These are phyloP conservation scores for Triplophysa siluroides DNA, from an alignment of 2,113 vertebrate species.

Conservation along the genomic window DNA sequence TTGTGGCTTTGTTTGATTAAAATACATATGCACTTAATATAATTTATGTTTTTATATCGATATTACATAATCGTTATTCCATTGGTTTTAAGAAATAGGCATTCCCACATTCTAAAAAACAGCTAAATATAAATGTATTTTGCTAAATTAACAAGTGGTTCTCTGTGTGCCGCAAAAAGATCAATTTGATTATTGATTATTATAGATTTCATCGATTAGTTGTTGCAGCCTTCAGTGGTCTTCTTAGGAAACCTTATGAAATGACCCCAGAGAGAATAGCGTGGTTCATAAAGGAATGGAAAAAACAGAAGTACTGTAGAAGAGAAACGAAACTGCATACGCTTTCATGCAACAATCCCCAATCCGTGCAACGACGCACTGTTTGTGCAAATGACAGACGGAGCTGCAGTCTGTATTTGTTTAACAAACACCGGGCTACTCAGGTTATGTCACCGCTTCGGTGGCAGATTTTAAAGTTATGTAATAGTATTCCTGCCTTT, in stretches of 20 bases:
- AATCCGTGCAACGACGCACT: not conserved
- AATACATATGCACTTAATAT: too few species aligned
- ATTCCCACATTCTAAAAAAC: too few species aligned
- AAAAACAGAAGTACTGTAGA: not conserved
- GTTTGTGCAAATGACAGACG: not conserved
- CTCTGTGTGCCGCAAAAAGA: too few species aligned
- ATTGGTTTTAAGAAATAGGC: too few species aligned
- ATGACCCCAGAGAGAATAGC: not conserved
- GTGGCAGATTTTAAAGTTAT: conserved; percentile 58
- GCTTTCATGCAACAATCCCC: not conserved
- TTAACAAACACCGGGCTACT: conserved; percentile 62
- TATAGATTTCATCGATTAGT: too few species aligned
- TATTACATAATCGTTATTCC: too few species aligned
- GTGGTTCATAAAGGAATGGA: not conserved
- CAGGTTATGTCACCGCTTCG: conserved; percentile 61
- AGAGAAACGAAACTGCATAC: not conserved
- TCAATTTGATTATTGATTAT: too few species aligned
- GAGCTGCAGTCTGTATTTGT: conserved; percentile 46
- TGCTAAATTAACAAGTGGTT: too few species aligned
- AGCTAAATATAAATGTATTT: too few species aligned
- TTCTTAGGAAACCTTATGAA: not conserved
- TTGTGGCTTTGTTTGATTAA: too few species aligned
- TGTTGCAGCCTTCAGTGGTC: not conserved
- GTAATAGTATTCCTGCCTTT: conserved; percentile 63
- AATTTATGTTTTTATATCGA: too few species aligned